phyloP scores from a whole-genome alignment of 2,797 vertebrate species.

The Aplochiton taeniatus region DNA sequence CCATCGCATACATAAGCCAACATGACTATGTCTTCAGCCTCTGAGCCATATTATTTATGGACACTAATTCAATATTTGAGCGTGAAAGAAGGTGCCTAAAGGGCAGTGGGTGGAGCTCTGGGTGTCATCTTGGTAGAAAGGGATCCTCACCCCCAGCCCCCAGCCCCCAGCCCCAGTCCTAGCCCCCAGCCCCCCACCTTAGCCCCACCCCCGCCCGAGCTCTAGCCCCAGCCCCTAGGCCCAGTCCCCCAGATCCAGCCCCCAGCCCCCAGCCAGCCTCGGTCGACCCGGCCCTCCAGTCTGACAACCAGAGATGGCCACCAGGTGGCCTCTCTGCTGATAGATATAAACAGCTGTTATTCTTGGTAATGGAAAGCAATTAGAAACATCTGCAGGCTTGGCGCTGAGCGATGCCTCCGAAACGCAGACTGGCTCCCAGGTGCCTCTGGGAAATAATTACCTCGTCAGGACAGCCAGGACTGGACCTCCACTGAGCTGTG shows the following conservation, averaged over 20 bases:
- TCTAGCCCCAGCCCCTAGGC: constrained; percentile 19
- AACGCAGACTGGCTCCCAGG: constrained; percentile 45
- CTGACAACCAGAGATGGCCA: constrained; percentile 90
- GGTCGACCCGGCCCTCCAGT: constrained; percentile 77
- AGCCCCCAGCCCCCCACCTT: too few species aligned
- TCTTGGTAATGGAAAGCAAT: constrained; percentile 99
- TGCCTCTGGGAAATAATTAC: constrained; percentile 84
- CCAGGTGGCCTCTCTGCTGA: constrained; percentile 99
- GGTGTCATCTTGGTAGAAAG: too few species aligned
- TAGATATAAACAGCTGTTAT: constrained; percentile 99
- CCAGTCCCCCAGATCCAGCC: constrained; percentile 82
- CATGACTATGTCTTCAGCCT: too few species aligned
- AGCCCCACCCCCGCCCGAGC: too few species aligned
- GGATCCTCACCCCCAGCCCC: too few species aligned
- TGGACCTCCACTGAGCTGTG: constrained; percentile 85
- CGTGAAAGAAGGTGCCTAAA: too few species aligned
- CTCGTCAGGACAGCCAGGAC: constrained; percentile 71
- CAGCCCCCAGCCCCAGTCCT: too few species aligned
- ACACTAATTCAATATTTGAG: too few species aligned
- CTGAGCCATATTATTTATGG: too few species aligned
- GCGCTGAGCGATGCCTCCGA: constrained; percentile 91
- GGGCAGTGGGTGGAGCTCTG: too few species aligned
- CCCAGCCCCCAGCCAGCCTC: not conserved
- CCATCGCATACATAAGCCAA: too few species aligned
- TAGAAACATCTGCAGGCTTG: constrained; percentile 99